Evolutionary conservation across 2,888 invertebrate genomes (phyloP), one percentile per base, ranked within the genome.

Genomic region (Drosophila flavopinicola): DNA sequence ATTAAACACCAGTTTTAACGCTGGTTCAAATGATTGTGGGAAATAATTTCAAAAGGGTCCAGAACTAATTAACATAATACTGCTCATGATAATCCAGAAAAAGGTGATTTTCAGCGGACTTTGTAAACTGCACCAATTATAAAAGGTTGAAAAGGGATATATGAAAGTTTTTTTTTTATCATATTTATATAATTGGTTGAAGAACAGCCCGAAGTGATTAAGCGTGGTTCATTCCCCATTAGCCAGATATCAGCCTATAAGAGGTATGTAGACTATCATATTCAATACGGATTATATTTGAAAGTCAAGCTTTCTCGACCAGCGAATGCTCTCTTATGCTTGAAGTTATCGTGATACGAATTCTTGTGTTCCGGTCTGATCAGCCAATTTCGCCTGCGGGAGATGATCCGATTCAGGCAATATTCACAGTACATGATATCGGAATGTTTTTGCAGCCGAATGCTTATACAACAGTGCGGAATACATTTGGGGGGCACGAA

Each of bases 401-500:
- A 11, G 25, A 33, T 20, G 23, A 32, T 32, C 45, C 25, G 24
- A 42, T 20, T 25, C 30, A 11, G n/a, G 24, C 10, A 23, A 23
- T 27, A 39, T 29, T 17, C 17, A 17, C 35, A 38, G 33, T 27
- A 17, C 38, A 51, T 32, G 10, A 61, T 37, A 30, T 42, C 3
- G 20, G 10, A 51, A 24, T 27, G 23, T 39, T 37, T 42, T 41
- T 30, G 7, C 32, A n/a, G 7, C 13, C 11, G 10, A 24, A 11
- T 17, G 32, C 32, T 38, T 38, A 30, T 38, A 56, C 61, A 73
- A 45, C 24, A 39, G 24, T 23, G 58, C 27, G 57, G 38, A 45
- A 66, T 67, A 44, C 54, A 20, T 66, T 67, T 67, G 37, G 59
- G 75, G 63, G 78, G 82, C 73, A 75, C 72, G 63, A 63, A 56